Conservation (phyloP, 1,140 invertebrate species). For the Microplitis demolitor region DNA sequence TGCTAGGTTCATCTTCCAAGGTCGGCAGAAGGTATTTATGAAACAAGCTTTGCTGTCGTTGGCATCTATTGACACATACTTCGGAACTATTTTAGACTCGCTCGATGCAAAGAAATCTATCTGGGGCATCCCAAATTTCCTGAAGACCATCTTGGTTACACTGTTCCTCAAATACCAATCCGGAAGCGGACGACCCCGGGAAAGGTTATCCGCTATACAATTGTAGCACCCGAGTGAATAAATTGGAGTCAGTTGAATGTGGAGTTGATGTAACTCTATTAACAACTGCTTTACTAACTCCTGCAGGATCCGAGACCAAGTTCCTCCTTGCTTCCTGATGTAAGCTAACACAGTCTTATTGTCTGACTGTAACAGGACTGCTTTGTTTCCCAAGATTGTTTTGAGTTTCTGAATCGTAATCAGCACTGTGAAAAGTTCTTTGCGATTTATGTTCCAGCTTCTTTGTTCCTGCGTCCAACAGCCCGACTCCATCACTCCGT, state of each 20-base stretch:
- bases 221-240: conserved; percentile 35
- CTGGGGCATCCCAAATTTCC: conserved; percentile 25
- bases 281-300: conserved; percentile 13
- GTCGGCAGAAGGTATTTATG: background rate
- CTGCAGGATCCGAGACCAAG: background rate
- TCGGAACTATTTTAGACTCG: conserved; percentile 22
- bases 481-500: conserved; percentile 29
- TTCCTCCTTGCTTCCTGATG: background rate
- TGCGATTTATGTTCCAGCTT: conserved; percentile 40
- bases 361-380: conserved; percentile 45
- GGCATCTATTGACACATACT: conserved; percentile 20
- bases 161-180: conserved; percentile 31
- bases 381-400: conserved; percentile 16
- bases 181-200: conserved; percentile 17
- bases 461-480: conserved; percentile 33
- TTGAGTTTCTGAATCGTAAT: conserved; percentile 31
- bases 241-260: conserved; percentile 24
- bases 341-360: conserved; percentile 42
- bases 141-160: conserved; percentile 21
- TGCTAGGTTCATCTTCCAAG: conserved; percentile 8
- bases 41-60: background rate
- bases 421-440: conserved; percentile 43
- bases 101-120: conserved; percentile 31
- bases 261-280: conserved; percentile 13
- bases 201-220: conserved; percentile 33